phyloP scores from a whole-genome alignment of 2,888 invertebrate species.

The Octonoba sinensis region DNA sequence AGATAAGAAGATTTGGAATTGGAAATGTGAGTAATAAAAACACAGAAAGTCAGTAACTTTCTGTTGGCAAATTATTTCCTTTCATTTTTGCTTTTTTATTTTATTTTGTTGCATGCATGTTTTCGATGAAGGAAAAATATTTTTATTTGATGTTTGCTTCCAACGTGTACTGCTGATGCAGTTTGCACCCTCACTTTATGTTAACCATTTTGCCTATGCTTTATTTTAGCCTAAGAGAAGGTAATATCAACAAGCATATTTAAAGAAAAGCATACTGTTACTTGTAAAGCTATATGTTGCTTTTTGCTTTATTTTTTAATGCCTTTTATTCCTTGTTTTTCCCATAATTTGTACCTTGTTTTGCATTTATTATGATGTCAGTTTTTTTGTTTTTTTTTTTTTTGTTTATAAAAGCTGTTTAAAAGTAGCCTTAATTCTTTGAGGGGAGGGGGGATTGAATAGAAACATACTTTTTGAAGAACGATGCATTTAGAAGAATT shows the following conservation, averaged over 20 bases:
- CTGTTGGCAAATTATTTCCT: constrained; percentile 44
- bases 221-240: background rate
- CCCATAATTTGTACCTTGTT: constrained; percentile 25
- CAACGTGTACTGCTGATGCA: constrained; percentile 30
- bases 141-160: background rate
- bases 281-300: constrained; percentile 31
- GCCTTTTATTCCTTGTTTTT: constrained; percentile 1
- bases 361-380: constrained; percentile 25
- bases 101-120: constrained; percentile 16
- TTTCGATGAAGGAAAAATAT: background rate
- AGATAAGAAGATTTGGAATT: constrained; percentile 26
- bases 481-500: no score
- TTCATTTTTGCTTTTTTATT: constrained; percentile 52
- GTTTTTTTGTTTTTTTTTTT: no score
- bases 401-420: no score
- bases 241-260: background rate
- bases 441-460: no score
- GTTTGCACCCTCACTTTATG: constrained; percentile 30
- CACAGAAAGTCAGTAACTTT: constrained; percentile 57
- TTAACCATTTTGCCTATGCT: constrained; percentile 29
- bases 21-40: constrained; percentile 55
- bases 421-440: no score
- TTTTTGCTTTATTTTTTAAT: constrained; percentile 20
- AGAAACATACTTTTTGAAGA: no score
- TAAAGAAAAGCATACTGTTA: constrained; percentile 10